Evolutionary conservation across 2,113 vertebrate genomes (phyloP), one percentile per base, ranked within the genome.

Genomic region (Chionodraco myersi): DNA sequence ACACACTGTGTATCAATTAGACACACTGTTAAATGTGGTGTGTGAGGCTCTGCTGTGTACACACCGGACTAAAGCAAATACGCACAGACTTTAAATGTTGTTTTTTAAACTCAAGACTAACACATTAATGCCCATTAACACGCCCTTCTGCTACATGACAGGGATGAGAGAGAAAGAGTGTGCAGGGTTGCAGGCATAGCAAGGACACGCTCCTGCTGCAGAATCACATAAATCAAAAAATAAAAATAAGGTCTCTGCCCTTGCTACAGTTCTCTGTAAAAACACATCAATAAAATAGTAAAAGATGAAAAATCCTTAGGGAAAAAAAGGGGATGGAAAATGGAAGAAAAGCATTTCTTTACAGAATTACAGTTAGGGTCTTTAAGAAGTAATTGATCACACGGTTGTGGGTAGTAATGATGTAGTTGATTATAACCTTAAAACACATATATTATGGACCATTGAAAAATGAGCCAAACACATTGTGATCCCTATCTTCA

Each of bases 161-260:
- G 49, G 7, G 13, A 14, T 41, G 30, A 76, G 41, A 45, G 11
- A 23, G 21, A 21, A 6, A 49, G 63, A 54, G 41, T 14, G 56
- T 75, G 60, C 65, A 60, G 52, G 34, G 14, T 34, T 49, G 26
- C 51, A 47, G 56, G n/a, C 64, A 60, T n/a, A 82, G 41, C 78
- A 68, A 77, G 72, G 77, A 54, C 72, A 72, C 34, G 68, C 79
- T 83, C 66, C 10, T 70, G 34, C 48, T 59, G n/a, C 72, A 85
- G 56, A 86, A 76, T 57, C 48, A 59, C 68, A 77, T 70, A 53
- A 58, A 80, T 77, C 56, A 70, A 6, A 6, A 65, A n/a, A 54
- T 47, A 77, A 73, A 80, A 73, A 65, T 59, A 79, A 15, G 53
- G 58, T 26, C 15, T 72, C 41, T 85, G 65, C 8, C 26, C 60